These are phyloP conservation scores for Marisa cornuarietis DNA, from an alignment of 1,140 invertebrate genomes.

Conservation along the genomic window DNA sequence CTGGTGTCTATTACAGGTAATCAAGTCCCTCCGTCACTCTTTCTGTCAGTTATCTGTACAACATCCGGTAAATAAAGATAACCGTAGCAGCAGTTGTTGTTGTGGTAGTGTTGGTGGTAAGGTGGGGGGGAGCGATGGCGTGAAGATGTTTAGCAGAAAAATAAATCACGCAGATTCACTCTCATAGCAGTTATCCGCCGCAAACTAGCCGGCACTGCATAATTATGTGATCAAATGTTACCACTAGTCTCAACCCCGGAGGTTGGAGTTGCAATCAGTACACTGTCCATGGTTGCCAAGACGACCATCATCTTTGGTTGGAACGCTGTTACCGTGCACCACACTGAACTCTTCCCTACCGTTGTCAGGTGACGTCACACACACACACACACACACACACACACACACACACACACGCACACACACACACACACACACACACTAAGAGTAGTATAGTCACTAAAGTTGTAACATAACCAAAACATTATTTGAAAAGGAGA, in stretches of 20 bases:
- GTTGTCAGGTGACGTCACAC: constrained; percentile 11
- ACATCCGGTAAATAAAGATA: neutral
- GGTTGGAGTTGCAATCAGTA: neutral
- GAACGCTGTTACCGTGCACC: neutral
- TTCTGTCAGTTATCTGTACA: neutral
- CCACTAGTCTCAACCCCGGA: neutral
- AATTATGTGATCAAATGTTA: neutral
- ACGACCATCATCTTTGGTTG: neutral
- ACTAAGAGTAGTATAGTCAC: no score
- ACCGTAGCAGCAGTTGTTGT: no score
- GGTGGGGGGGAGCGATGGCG: neutral
- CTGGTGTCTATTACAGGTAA: neutral
- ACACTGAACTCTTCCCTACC: constrained; percentile 10
- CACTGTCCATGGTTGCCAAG: neutral
- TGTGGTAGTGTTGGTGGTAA: neutral
- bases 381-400: no score
- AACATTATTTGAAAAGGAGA: no score
- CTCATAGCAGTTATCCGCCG: no score
- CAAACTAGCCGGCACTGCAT: neutral
- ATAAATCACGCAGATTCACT: no score
- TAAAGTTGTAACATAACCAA: no score
- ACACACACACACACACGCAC: no score
- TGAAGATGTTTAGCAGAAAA: neutral
- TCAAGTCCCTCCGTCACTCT: neutral
- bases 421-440: no score